A percentile compares a stretch with the other conserved stretches of the same genome.
phyloP scores from a whole-genome alignment of 2,888 invertebrate species.

The Leptopterna dolabrata region DNA sequence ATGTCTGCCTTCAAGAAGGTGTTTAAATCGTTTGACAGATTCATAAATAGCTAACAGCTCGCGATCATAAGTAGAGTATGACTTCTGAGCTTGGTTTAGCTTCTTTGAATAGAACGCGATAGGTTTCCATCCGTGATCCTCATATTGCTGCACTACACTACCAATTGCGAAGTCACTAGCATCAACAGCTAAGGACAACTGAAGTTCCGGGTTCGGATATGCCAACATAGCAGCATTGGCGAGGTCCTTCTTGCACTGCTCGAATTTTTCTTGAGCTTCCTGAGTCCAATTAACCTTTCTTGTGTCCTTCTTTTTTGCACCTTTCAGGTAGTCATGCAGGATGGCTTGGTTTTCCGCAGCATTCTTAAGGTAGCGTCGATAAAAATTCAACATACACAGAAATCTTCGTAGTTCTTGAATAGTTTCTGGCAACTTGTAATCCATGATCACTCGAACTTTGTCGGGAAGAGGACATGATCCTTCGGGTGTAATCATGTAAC shows the following conservation, averaged over 20 bases:
- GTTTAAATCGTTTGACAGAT: constrained; percentile 54
- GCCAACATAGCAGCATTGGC: constrained; percentile 16
- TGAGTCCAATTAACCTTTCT: neutral
- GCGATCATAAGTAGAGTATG: constrained; percentile 67
- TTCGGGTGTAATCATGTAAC: constrained; percentile 19
- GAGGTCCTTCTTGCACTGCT: constrained; percentile 11
- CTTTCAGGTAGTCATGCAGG: constrained; percentile 27
- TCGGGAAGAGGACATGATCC: constrained; percentile 54
- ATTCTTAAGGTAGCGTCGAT: constrained; percentile 64
- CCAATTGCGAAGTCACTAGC: constrained; percentile 12
- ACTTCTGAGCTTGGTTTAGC: constrained; percentile 52
- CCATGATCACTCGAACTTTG: constrained; percentile 54
- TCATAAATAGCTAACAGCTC: constrained; percentile 62
- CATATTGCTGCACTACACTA: constrained; percentile 35
- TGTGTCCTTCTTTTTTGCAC: neutral
- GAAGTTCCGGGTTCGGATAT: neutral
- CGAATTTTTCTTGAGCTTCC: neutral
- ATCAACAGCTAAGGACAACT: neutral
- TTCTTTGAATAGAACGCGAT: constrained; percentile 44
- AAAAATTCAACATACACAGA: constrained; percentile 66
- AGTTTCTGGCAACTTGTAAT: constrained; percentile 46
- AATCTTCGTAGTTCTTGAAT: constrained; percentile 60
- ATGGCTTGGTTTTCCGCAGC: constrained; percentile 54
- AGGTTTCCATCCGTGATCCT: neutral
- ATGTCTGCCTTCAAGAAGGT: constrained; percentile 58